Conservation (phyloP, 2,113 vertebrate genomes). For the Scomber colias region DNA sequence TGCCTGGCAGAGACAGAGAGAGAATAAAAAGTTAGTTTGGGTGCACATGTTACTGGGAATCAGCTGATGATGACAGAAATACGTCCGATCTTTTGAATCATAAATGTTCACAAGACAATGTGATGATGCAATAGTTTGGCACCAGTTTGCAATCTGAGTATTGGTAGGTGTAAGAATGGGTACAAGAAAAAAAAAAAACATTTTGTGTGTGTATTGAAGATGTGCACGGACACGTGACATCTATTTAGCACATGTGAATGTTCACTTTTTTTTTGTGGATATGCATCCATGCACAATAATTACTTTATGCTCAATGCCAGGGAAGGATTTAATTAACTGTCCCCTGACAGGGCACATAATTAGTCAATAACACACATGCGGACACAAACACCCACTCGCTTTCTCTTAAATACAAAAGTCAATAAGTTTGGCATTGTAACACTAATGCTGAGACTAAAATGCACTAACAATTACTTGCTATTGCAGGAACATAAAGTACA, state of each 20-base stretch:
- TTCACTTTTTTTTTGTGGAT: slow-evolving; percentile 34
- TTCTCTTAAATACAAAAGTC: slow-evolving; percentile 37
- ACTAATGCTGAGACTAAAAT: slow-evolving; percentile 25
- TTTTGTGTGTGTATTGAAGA: slow-evolving; percentile 17
- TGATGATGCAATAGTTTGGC: slow-evolving; percentile 19
- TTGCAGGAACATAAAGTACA: slow-evolving; percentile 37
- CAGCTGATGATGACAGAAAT: neutral
- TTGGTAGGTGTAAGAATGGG: neutral
- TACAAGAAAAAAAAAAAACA: neutral
- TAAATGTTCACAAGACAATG: slow-evolving; percentile 4
- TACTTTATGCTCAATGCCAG: slow-evolving; percentile 62
- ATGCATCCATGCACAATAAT: slow-evolving; percentile 75
- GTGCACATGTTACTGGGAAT: neutral
- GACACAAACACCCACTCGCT: slow-evolving; percentile 33
- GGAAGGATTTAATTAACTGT: slow-evolving; percentile 80
- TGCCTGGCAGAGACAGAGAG: slow-evolving; percentile 9
- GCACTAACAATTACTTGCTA: slow-evolving; percentile 40
- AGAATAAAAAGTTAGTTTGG: neutral
- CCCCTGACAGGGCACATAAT: slow-evolving; percentile 63
- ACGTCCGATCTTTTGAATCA: neutral
- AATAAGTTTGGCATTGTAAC: slow-evolving; percentile 32
- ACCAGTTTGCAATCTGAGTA: slow-evolving; percentile 7
- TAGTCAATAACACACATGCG: slow-evolving; percentile 65
- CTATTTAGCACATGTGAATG: slow-evolving; percentile 33
- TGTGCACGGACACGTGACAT: slow-evolving; percentile 8